Conservation (phyloP, 2,888 invertebrate genomes). For the Nowickia ferox region DNA sequence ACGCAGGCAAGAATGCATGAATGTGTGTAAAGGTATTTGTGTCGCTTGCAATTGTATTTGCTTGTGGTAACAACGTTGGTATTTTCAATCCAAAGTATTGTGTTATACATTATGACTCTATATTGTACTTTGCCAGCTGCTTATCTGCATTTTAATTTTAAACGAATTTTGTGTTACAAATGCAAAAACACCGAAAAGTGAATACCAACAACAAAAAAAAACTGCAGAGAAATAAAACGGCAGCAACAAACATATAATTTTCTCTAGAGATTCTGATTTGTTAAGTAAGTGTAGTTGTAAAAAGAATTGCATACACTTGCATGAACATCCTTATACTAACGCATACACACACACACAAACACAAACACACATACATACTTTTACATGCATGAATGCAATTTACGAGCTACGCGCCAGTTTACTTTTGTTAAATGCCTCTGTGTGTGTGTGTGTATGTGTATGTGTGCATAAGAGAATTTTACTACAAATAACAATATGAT, state of each 20-base stretch:
- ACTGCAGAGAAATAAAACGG: not conserved
- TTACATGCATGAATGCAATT: slow-evolving; percentile 5
- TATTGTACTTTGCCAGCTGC: slow-evolving; percentile 71
- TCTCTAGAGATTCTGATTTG: slow-evolving; percentile 64
- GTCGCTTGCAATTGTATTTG: slow-evolving; percentile 52
- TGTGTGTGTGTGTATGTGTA: not conserved
- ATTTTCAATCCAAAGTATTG: slow-evolving; percentile 54
- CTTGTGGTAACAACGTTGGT: slow-evolving; percentile 55
- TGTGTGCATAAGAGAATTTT: not conserved
- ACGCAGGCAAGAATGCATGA: slow-evolving; percentile 44
- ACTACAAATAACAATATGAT: slow-evolving; percentile 31
- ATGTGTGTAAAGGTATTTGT: slow-evolving; percentile 30
- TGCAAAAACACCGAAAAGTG: slow-evolving; percentile 52
- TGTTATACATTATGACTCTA: slow-evolving; percentile 62
- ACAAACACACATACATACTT: not conserved
- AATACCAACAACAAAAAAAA: slow-evolving; percentile 11
- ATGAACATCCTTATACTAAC: slow-evolving; percentile 34
- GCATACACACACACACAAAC: not conserved
- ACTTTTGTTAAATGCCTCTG: slow-evolving; percentile 14
- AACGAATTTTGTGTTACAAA: slow-evolving; percentile 70
- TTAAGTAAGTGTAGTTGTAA: slow-evolving; percentile 57
- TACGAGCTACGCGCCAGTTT: slow-evolving; percentile 32
- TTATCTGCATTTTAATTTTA: slow-evolving; percentile 73
- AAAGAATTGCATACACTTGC: slow-evolving; percentile 42
- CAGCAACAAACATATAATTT: slow-evolving; percentile 50